phyloP scores from a whole-genome alignment of 2,113 vertebrate species.

The Electrona antarctica region DNA sequence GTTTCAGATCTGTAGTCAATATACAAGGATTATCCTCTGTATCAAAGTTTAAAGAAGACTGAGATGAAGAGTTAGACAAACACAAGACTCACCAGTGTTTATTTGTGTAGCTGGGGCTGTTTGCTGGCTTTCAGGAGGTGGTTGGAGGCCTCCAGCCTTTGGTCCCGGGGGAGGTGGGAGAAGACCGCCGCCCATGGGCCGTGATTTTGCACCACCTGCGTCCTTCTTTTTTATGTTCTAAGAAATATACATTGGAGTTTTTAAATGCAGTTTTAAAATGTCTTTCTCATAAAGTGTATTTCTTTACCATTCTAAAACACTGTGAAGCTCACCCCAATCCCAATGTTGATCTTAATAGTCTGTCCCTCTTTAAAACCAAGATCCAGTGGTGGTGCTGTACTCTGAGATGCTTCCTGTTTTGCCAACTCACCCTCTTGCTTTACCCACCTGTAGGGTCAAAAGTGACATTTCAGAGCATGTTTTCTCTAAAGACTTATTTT shows the following conservation, averaged over 20 bases:
- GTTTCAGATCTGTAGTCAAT: background rate
- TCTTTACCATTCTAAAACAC: background rate
- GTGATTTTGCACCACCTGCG: slow-evolving; percentile 70
- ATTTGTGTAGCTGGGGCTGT: slow-evolving; percentile 47
- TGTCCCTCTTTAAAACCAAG: slow-evolving; percentile 97
- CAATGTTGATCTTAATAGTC: slow-evolving; percentile 95
- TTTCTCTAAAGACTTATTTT: too few species aligned
- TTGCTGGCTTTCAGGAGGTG: slow-evolving; percentile 55
- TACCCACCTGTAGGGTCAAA: slow-evolving; percentile 85
- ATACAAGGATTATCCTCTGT: background rate
- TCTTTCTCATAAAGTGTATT: background rate
- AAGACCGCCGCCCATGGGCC: slow-evolving; percentile 68
- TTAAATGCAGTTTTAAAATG: background rate
- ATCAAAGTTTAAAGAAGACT: background rate
- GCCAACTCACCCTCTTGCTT: slow-evolving; percentile 92
- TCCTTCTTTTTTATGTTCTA: slow-evolving; percentile 96
- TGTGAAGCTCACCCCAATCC: slow-evolving; percentile 86
- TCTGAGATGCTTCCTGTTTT: slow-evolving; percentile 79
- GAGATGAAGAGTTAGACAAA: background rate
- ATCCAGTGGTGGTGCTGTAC: slow-evolving; percentile 86
- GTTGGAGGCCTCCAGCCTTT: slow-evolving; percentile 66
- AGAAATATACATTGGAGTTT: background rate
- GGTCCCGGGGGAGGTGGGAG: slow-evolving; percentile 89
- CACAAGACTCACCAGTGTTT: slow-evolving; percentile 72
- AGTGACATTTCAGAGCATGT: background rate